Conservation (phyloP, 2,888 invertebrate species). For the Andrena praecox region DNA sequence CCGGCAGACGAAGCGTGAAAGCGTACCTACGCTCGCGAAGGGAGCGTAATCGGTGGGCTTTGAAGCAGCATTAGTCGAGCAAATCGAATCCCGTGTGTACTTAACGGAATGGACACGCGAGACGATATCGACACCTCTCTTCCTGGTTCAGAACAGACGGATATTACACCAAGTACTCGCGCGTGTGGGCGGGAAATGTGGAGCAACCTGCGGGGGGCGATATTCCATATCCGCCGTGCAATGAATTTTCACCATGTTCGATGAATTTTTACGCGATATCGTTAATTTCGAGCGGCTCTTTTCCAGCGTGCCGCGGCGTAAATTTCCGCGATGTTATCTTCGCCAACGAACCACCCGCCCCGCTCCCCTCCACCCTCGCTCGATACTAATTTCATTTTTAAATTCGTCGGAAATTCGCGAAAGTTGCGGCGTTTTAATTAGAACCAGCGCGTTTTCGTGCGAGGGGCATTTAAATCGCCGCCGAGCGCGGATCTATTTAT, state of each 20-base stretch:
- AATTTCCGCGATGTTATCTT: constrained; percentile 20
- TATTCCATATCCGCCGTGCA: background rate
- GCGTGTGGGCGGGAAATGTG: background rate
- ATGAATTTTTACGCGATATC: constrained; percentile 2
- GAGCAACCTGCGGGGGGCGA: constrained; percentile 6
- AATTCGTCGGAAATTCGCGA: constrained; percentile 41
- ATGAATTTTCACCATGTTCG: constrained; percentile 8
- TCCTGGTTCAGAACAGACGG: constrained; percentile 43
- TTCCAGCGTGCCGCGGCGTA: background rate
- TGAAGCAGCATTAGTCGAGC: constrained; percentile 68
- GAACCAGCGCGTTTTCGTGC: constrained; percentile 36
- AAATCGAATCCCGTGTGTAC: constrained; percentile 68
- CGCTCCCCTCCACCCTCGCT: background rate
- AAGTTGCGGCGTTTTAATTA: constrained; percentile 49
- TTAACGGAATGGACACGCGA: constrained; percentile 68
- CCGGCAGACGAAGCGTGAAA: constrained; percentile 33
- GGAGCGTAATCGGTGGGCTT: constrained; percentile 56
- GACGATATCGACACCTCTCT: constrained; percentile 66
- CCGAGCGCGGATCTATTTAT: constrained; percentile 34
- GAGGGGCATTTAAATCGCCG: constrained; percentile 39
- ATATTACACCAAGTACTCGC: constrained; percentile 35
- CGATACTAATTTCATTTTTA: constrained; percentile 42
- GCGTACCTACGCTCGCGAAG: constrained; percentile 21
- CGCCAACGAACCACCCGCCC: background rate
- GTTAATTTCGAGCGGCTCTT: background rate